Base-by-base conservation (phyloP, 2,113 vertebrate genomes). In the Passer montanus region DNA sequence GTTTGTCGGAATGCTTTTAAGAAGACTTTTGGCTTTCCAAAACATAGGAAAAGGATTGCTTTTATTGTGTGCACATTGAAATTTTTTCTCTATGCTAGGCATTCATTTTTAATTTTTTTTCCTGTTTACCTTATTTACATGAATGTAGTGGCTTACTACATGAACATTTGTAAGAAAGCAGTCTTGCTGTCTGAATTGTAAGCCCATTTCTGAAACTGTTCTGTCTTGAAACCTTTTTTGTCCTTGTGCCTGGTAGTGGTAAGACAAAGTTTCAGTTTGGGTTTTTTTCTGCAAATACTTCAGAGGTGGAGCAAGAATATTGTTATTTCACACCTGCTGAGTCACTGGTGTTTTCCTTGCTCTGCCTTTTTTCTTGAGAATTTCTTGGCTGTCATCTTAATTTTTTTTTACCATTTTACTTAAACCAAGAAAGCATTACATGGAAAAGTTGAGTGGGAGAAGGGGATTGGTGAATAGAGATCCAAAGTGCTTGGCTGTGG, bases 11-110 rank as follows among this genome's bases (percentile, higher is more conserved):
- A 64, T 69, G 33, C 17, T 64, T 83, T 86, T n/a, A 56, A 44
- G 43, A 37, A 5, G 20, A 41, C 13, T 50, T 66, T 27, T 62
- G 28, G 28, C 27, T 62, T 82, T 56, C 0, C 7, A 63, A 52
- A 89, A 47, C 3, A 6, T 9, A 59, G 20, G 24, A 41, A 59
- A 72, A 13, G 0, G 0, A 4, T 50, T 72, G 12, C 3, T 73
- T 85, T 73, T 80, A 14, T 33, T 15, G 3, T 19, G 6, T 5
- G 2, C n/a, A 7, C 8, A 2, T 2, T 31, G 23, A 70, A 7
- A 7, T 64, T 60, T 75, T 84, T 70, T 39, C 16, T 44, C 2
- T 31, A 3, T 81, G 24, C 13, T 30, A 24, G 33, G 11, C 8
- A 13, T 59, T 89, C 15, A 16, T 15, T 81, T 64, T 1, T 28